Conservation (phyloP, 2,888 invertebrate genomes). For the Dicycla oo region DNA sequence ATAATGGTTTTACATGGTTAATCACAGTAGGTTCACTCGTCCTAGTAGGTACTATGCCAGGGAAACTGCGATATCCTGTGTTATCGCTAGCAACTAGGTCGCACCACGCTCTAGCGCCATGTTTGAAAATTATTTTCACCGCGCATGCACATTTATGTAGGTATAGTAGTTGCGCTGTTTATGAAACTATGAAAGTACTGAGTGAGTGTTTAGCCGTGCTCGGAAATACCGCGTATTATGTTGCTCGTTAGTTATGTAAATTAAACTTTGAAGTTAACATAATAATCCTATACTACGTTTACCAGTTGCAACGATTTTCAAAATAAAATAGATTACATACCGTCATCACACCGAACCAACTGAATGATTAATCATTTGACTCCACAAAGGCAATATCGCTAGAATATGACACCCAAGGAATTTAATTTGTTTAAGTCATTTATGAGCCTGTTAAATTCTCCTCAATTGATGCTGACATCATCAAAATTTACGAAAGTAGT, state of each 20-base stretch:
- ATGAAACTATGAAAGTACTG: slow-evolving; percentile 74
- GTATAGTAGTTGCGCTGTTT: slow-evolving; percentile 70
- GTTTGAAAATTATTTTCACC: slow-evolving; percentile 88
- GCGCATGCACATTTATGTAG: slow-evolving; percentile 69
- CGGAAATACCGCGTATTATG: slow-evolving; percentile 60
- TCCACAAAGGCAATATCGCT: slow-evolving; percentile 18
- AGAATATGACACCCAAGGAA: slow-evolving; percentile 28
- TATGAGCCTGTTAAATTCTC: slow-evolving; percentile 35
- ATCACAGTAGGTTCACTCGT: slow-evolving; percentile 45
- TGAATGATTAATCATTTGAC: slow-evolving; percentile 33
- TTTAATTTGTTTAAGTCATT: slow-evolving; percentile 18
- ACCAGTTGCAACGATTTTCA: slow-evolving; percentile 17
- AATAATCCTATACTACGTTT: slow-evolving; percentile 25
- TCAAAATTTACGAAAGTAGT: slow-evolving; percentile 39
- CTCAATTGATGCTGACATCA: slow-evolving; percentile 45
- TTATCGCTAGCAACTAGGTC: slow-evolving; percentile 87
- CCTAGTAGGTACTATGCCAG: slow-evolving; percentile 68
- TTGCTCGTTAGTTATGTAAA: slow-evolving; percentile 57
- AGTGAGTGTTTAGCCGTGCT: slow-evolving; percentile 49
- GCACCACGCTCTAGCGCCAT: slow-evolving; percentile 75
- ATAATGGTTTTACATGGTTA: slow-evolving; percentile 54
- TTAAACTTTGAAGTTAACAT: slow-evolving; percentile 39
- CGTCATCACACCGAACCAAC: slow-evolving; percentile 3
- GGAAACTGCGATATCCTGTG: slow-evolving; percentile 88
- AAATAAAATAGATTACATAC: slow-evolving; percentile 20